Percentiles rank a stretch among this genome's conserved stretches.
Evolutionary conservation across 2,113 vertebrate species (phyloP).

Genomic region (Pelecanoides urinatrix): DNA sequence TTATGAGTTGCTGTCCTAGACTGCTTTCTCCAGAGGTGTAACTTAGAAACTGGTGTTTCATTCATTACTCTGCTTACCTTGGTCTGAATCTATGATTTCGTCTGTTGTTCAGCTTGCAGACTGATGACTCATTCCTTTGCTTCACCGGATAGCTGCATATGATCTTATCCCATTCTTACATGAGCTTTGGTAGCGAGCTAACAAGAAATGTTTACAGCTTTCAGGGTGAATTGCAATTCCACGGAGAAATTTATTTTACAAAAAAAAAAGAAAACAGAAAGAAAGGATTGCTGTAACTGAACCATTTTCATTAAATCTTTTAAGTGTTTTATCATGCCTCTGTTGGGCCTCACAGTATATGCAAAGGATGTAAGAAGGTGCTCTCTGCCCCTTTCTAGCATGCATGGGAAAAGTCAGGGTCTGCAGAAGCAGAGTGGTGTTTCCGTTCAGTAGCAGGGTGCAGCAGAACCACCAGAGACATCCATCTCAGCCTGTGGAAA

Average conservation of each 20-base stretch:
- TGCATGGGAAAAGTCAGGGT: background rate
- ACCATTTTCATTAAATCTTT: background rate
- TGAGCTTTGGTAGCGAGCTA: slow-evolving; percentile 32
- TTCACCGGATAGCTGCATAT: slow-evolving; percentile 10
- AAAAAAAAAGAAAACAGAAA: background rate
- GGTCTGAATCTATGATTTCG: background rate
- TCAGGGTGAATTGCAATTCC: background rate
- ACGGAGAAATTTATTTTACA: background rate
- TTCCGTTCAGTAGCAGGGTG: background rate
- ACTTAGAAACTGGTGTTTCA: slow-evolving; percentile 3
- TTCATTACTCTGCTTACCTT: slow-evolving; percentile 44
- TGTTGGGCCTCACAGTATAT: background rate
- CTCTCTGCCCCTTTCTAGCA: background rate
- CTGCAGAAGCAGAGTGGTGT: background rate
- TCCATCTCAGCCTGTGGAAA: background rate
- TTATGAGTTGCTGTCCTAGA: background rate
- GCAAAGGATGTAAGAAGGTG: background rate
- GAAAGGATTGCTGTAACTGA: background rate
- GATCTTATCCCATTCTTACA: background rate
- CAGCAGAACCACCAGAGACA: background rate
- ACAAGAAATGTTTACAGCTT: slow-evolving; percentile 12
- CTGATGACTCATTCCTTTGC: slow-evolving; percentile 57
- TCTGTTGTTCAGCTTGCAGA: slow-evolving; percentile 6
- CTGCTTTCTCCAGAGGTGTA: background rate
- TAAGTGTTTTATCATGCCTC: background rate